These are phyloP conservation scores for Drosophila guanche DNA, from an alignment of 1,140 invertebrate species.

Conservation along the genomic window DNA sequence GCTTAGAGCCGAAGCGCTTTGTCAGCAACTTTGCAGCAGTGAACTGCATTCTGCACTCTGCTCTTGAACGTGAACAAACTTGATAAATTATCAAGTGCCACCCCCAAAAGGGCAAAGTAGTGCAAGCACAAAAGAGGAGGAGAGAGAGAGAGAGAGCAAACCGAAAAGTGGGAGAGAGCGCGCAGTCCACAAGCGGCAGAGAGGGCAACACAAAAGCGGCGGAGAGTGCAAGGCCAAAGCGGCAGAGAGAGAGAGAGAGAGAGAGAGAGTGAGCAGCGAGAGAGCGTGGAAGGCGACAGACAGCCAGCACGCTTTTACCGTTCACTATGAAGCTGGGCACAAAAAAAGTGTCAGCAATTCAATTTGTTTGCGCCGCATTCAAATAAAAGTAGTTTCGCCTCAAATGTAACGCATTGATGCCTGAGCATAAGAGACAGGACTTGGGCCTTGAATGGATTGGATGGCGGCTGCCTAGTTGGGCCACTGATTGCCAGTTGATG, in stretches of 20 bases:
- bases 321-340: no score
- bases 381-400: constrained; percentile 42
- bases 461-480: constrained; percentile 27
- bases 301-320: no score
- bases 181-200: background rate
- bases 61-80: constrained; percentile 36
- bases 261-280: no score
- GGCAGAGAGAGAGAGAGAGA: no score
- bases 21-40: background rate
- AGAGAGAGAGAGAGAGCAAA: no score
- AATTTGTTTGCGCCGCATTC: constrained; percentile 54
- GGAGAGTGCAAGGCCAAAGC: no score
- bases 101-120: no score
- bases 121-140: no score
- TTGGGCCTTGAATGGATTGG: no score
- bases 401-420: constrained; percentile 61
- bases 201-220: background rate
- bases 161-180: no score
- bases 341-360: constrained; percentile 53
- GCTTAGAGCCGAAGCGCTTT: constrained; percentile 5
- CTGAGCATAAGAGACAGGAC: constrained; percentile 39
- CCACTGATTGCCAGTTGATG: constrained; percentile 34
- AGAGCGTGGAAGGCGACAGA: background rate
- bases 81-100: constrained; percentile 53
- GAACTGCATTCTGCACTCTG: background rate